A percentile compares a stretch with the other conserved stretches of the same genome.
These are phyloP conservation scores for Iguana delicatissima DNA, from an alignment of 2,797 vertebrate genomes.

Conservation along the genomic window DNA sequence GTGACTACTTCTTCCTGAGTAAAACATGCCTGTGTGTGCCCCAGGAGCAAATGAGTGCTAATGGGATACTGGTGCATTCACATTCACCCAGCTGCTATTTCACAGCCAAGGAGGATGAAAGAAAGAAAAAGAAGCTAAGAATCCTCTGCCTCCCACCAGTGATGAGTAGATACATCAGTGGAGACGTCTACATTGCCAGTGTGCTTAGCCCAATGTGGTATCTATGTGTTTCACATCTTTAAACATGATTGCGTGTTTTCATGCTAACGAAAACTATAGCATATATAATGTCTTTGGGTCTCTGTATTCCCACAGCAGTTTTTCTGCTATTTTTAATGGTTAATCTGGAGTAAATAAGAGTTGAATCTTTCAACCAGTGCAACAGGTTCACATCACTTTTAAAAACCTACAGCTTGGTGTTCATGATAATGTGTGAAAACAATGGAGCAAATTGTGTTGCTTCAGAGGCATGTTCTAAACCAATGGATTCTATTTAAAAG, in stretches of 20 bases:
- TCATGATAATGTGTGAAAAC: not conserved
- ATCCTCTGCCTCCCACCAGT: no score
- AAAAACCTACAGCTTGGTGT: not conserved
- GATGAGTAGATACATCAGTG: no score
- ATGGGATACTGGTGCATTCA: no score
- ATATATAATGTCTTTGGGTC: not conserved
- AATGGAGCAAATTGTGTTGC: not conserved
- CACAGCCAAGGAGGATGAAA: no score
- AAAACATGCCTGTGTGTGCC: no score
- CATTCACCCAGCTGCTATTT: no score
- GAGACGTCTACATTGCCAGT: no score
- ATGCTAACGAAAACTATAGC: not conserved
- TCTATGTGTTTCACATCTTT: no score
- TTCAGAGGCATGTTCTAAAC: not conserved
- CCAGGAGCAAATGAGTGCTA: no score
- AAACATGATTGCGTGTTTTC: not conserved
- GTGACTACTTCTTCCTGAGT: no score
- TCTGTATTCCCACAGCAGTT: not conserved
- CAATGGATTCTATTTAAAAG: not conserved
- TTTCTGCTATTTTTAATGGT: not conserved
- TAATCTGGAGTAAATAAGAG: not conserved
- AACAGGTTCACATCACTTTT: not conserved
- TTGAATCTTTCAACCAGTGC: not conserved
- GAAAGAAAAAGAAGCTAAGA: no score
- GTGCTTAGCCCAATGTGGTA: not conserved